phyloP scores from a whole-genome alignment of 2,888 invertebrate species.

The Arctia plantaginis region DNA sequence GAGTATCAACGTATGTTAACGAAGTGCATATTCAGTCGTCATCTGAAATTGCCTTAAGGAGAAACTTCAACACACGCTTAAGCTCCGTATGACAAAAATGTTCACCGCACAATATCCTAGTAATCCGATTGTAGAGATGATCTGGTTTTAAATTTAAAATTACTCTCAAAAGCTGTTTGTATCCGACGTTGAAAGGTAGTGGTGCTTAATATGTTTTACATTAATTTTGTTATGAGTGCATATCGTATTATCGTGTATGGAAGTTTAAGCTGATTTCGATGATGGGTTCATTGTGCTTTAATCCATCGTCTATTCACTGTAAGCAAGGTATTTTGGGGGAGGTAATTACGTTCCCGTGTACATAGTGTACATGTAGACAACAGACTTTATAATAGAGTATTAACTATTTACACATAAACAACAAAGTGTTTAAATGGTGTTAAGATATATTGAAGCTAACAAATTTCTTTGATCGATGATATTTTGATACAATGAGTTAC shows the following conservation, averaged over 20 bases:
- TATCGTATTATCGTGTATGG: slow-evolving; percentile 13
- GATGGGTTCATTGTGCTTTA: not conserved
- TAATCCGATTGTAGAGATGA: slow-evolving; percentile 58
- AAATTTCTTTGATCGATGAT: not conserved
- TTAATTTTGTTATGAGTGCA: slow-evolving; percentile 32
- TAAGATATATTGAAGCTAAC: not conserved
- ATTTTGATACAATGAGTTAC: too few relatives aligned
- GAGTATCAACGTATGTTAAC: not conserved
- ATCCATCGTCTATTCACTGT: not conserved
- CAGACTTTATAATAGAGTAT: not conserved
- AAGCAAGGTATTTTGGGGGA: not conserved
- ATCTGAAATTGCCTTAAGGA: slow-evolving; percentile 9
- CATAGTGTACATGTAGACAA: not conserved
- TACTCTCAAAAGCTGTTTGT: slow-evolving; percentile 53
- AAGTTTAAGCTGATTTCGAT: slow-evolving; percentile 8
- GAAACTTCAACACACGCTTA: slow-evolving; percentile 32
- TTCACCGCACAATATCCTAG: slow-evolving; percentile 22
- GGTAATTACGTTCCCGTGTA: not conserved
- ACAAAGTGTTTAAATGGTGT: not conserved
- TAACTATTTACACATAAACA: not conserved
- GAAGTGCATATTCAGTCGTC: not conserved
- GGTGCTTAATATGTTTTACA: slow-evolving; percentile 47
- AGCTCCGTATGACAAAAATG: slow-evolving; percentile 43
- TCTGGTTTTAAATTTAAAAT: slow-evolving; percentile 64
- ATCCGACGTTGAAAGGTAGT: slow-evolving; percentile 46